phyloP scores from a whole-genome alignment of 2,888 invertebrate genomes.

The Sphaerophoria taeniata region DNA sequence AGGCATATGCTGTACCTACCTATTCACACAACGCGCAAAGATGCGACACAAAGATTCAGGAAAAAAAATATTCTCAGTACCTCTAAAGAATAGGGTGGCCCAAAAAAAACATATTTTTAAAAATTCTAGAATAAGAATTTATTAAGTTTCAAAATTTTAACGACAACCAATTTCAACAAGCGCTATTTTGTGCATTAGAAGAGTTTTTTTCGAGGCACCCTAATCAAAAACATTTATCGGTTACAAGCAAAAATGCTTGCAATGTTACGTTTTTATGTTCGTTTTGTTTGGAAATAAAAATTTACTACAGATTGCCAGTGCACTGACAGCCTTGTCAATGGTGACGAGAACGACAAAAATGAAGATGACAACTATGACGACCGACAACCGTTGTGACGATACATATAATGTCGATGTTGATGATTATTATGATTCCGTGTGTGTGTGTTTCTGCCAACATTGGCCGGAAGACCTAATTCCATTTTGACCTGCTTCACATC shows the following conservation, averaged over 20 bases:
- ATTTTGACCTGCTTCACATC: constrained; percentile 69
- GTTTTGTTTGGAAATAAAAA: constrained; percentile 66
- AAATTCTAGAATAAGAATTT: too few species aligned
- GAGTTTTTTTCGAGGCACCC: too few species aligned
- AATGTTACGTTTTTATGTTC: constrained; percentile 49
- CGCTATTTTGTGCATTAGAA: too few species aligned
- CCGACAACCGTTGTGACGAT: background rate
- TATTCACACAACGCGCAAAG: constrained; percentile 13
- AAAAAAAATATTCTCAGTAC: constrained; percentile 49
- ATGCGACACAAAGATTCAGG: constrained; percentile 43
- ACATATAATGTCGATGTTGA: constrained; percentile 41
- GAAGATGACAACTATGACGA: background rate
- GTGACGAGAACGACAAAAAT: background rate
- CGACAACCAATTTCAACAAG: too few species aligned
- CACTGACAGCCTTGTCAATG: constrained; percentile 63
- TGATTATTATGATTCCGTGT: constrained; percentile 57
- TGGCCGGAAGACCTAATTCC: constrained; percentile 74
- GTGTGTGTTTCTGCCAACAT: constrained; percentile 53
- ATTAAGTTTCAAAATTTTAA: too few species aligned
- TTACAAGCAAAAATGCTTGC: background rate
- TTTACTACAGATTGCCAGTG: constrained; percentile 66
- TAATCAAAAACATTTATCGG: too few species aligned
- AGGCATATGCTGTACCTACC: constrained; percentile 55
- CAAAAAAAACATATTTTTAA: too few species aligned
- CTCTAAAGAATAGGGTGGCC: too few species aligned